Evolutionary conservation across 2,888 invertebrate genomes (phyloP).

Genomic region (Cheiracanthium punctorium): DNA sequence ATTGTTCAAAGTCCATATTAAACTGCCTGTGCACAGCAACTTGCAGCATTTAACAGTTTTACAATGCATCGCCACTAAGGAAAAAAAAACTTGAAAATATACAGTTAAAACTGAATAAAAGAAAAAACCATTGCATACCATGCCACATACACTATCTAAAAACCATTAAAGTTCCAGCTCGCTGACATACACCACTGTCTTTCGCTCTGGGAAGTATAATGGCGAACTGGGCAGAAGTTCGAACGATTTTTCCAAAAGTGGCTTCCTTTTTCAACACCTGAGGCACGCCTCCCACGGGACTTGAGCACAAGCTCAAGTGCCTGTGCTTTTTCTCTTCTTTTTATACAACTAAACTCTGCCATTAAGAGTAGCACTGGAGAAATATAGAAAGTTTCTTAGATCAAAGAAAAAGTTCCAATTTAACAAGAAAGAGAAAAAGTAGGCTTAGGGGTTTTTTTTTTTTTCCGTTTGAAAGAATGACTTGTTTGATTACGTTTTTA

Average conservation of each 20-base stretch:
- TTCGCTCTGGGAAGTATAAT: background rate
- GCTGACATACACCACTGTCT: background rate
- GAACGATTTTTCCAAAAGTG: slow-evolving; percentile 10
- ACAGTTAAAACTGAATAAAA: no score
- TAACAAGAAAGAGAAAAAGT: background rate
- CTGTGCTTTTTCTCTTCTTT: background rate
- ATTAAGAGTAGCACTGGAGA: slow-evolving; percentile 1
- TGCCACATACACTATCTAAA: background rate
- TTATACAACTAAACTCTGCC: slow-evolving; percentile 11
- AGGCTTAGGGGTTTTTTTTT: no score
- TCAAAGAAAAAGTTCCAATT: slow-evolving; percentile 13
- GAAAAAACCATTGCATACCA: no score
- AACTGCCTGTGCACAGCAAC: no score
- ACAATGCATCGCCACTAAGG: no score
- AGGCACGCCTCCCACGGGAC: slow-evolving; percentile 6
- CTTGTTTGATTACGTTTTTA: no score
- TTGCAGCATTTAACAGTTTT: no score
- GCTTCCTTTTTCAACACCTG: slow-evolving; percentile 17
- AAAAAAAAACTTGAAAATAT: no score
- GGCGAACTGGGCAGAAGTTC: background rate
- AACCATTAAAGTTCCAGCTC: slow-evolving; percentile 4
- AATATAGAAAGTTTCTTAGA: slow-evolving; percentile 12
- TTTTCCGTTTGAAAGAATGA: background rate
- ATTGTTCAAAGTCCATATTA: no score
- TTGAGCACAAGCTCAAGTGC: slow-evolving; percentile 11